phyloP scores from a whole-genome alignment of 2,113 vertebrate genomes.

The Eptesicus fuscus region DNA sequence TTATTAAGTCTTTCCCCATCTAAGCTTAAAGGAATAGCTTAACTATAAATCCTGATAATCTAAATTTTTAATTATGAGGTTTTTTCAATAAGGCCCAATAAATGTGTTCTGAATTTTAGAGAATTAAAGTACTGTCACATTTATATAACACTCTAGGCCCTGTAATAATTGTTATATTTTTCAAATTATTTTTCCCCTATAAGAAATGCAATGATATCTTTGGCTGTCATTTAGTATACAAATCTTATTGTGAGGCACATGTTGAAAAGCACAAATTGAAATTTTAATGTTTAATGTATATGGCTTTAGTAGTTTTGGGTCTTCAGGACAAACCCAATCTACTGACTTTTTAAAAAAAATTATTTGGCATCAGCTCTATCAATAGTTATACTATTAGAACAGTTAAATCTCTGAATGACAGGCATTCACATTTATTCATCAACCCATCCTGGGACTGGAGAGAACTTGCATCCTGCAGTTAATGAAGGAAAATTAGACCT shows the following conservation, averaged over 20 bases:
- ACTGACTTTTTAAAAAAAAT: no score
- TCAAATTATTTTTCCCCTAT: background rate
- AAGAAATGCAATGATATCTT: background rate
- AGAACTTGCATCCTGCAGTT: background rate
- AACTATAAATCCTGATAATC: background rate
- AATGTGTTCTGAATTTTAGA: background rate
- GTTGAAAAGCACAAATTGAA: background rate
- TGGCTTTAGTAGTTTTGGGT: background rate
- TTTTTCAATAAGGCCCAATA: background rate
- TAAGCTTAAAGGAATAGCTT: background rate
- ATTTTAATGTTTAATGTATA: background rate
- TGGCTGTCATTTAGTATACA: background rate
- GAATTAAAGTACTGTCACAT: background rate
- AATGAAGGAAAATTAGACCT: background rate
- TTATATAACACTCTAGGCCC: background rate
- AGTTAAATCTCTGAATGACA: background rate
- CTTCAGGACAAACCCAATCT: background rate
- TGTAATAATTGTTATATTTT: background rate
- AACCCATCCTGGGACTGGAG: background rate
- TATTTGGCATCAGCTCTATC: background rate
- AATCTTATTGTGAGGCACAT: background rate
- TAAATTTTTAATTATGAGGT: background rate
- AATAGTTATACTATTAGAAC: background rate
- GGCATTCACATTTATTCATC: background rate
- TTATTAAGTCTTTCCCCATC: background rate